phyloP scores from a whole-genome alignment of 2,113 vertebrate genomes.

The Butastur rufipennis region DNA sequence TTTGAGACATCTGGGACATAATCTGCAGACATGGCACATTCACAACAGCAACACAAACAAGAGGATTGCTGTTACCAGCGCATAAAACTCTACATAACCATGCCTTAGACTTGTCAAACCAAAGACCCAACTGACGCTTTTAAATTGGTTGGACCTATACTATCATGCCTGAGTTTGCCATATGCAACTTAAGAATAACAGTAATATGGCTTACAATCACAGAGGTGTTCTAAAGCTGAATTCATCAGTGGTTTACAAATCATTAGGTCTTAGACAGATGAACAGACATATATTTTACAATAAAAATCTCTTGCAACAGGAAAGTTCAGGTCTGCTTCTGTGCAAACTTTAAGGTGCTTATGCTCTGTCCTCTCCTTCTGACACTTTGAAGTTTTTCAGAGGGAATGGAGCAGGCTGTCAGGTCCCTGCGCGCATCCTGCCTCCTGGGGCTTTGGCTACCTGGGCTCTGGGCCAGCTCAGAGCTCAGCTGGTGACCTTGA shows the following conservation, averaged over 20 bases:
- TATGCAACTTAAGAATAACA: neutral
- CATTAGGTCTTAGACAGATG: neutral
- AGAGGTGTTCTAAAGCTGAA: neutral
- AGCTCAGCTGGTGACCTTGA: neutral
- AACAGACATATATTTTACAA: neutral
- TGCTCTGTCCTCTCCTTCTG: neutral
- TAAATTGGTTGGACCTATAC: neutral
- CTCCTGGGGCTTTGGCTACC: neutral
- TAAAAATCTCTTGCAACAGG: neutral
- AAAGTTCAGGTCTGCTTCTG: neutral
- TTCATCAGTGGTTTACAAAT: neutral
- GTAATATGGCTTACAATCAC: neutral
- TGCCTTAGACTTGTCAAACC: accelerated
- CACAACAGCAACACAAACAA: neutral
- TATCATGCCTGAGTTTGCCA: neutral
- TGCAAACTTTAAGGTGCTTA: neutral
- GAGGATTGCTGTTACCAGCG: neutral
- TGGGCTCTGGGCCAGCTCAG: neutral
- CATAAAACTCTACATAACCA: neutral
- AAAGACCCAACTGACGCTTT: neutral
- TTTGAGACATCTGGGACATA: neutral
- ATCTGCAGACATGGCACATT: neutral
- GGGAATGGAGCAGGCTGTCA: neutral
- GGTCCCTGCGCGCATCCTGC: accelerated
- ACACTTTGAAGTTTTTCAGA: neutral